These are phyloP conservation scores for Caradrina kadenii DNA, from an alignment of 2,888 invertebrate species.

Conservation along the genomic window DNA sequence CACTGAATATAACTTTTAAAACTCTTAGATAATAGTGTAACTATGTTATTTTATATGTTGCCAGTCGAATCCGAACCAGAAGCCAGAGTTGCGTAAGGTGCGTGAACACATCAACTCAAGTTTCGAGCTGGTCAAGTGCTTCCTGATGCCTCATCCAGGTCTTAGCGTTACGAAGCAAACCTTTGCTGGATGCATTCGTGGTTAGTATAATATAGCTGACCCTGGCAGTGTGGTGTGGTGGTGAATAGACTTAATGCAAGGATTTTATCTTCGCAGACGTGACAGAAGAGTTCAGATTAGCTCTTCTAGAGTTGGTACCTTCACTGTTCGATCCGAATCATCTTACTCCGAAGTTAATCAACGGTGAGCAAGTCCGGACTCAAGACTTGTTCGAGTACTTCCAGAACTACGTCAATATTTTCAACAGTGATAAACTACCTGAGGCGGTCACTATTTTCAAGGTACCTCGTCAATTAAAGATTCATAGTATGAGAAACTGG, in stretches of 20 bases:
- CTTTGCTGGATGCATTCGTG: slow-evolving; percentile 96
- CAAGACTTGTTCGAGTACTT: slow-evolving; percentile 98
- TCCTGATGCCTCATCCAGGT: slow-evolving; percentile 99
- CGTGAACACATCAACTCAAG: slow-evolving; percentile 97
- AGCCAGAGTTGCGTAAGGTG: slow-evolving; percentile 96
- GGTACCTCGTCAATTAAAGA: slow-evolving; percentile 48
- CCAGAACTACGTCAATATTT: slow-evolving; percentile 98
- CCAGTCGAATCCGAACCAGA: slow-evolving; percentile 95
- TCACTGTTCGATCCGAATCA: slow-evolving; percentile 96
- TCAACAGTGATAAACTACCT: slow-evolving; percentile 98
- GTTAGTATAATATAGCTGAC: slow-evolving; percentile 66
- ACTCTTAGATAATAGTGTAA: too few species aligned
- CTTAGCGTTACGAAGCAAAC: slow-evolving; percentile 97
- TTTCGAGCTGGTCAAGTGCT: slow-evolving; percentile 98
- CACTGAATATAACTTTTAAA: not conserved
- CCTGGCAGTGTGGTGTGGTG: not conserved
- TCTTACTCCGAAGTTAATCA: slow-evolving; percentile 97
- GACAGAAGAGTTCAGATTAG: slow-evolving; percentile 96
- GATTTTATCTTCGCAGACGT: slow-evolving; percentile 92
- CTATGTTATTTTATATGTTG: slow-evolving; percentile 7
- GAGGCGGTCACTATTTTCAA: slow-evolving; percentile 99
- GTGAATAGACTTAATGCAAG: not conserved
- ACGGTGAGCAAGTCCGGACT: slow-evolving; percentile 97
- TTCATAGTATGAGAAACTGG: too few species aligned
- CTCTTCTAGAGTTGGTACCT: slow-evolving; percentile 96